A percentile compares a stretch with the other conserved stretches of the same genome.
phyloP scores from a whole-genome alignment of 1,140 invertebrate genomes.

The Macrosteles quadrilineatus region DNA sequence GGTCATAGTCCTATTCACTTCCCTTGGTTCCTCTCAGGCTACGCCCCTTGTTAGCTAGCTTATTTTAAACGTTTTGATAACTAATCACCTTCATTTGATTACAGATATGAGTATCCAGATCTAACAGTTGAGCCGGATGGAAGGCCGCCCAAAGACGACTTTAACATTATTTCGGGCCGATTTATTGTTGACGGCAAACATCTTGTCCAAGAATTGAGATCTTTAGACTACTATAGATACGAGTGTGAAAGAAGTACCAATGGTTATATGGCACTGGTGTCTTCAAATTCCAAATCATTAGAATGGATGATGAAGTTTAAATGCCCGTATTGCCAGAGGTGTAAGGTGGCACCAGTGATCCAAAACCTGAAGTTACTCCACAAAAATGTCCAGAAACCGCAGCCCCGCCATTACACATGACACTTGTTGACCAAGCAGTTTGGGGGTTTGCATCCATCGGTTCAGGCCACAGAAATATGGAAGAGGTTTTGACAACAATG shows the following conservation, averaged over 20 bases:
- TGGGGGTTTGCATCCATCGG: slow-evolving; percentile 27
- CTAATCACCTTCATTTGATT: too few species aligned
- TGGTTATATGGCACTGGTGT: slow-evolving; percentile 26
- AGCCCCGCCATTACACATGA: slow-evolving; percentile 3
- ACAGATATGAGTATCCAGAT: slow-evolving; percentile 24
- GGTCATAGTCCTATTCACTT: too few species aligned
- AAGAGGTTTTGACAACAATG: slow-evolving; percentile 24
- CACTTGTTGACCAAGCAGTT: slow-evolving; percentile 24
- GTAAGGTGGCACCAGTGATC: not conserved
- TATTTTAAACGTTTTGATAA: too few species aligned
- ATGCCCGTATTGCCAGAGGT: slow-evolving; percentile 24
- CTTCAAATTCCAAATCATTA: slow-evolving; percentile 13
- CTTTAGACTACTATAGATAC: slow-evolving; percentile 23
- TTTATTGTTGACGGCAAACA: slow-evolving; percentile 28
- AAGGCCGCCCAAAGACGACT: slow-evolving; percentile 25
- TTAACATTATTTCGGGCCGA: slow-evolving; percentile 21
- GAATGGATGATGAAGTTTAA: slow-evolving; percentile 26
- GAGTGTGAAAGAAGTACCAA: slow-evolving; percentile 27
- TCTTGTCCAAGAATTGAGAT: slow-evolving; percentile 27
- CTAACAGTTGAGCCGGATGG: slow-evolving; percentile 24
- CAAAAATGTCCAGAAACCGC: too few species aligned
- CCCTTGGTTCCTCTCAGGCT: too few species aligned
- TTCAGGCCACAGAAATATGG: slow-evolving; percentile 29
- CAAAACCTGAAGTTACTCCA: slow-evolving; percentile 17
- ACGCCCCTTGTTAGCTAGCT: too few species aligned